A percentile compares a stretch with the other conserved stretches of the same genome.
phyloP scores from a whole-genome alignment of 2,797 vertebrate species.

The Etheostoma perlongum region DNA sequence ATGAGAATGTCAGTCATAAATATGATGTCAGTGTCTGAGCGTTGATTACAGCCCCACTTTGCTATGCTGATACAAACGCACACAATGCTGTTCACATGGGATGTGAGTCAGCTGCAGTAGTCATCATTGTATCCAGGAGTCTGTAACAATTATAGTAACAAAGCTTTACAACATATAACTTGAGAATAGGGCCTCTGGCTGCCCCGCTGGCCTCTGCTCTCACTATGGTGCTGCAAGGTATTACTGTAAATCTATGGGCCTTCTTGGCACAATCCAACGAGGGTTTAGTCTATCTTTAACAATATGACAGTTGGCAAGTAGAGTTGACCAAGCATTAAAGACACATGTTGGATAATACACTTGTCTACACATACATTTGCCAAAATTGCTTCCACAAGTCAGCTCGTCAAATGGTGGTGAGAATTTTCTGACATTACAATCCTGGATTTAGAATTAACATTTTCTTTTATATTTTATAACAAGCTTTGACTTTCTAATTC shows the following conservation, averaged over 20 bases:
- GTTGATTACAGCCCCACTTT: constrained; percentile 14
- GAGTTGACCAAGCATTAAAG: constrained; percentile 69
- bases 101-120: constrained; percentile 67
- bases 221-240: constrained; percentile 52
- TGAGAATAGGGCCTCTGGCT: constrained; percentile 49
- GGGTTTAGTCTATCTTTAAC: constrained; percentile 72
- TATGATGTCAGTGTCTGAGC: constrained; percentile 19
- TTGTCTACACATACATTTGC: constrained; percentile 70
- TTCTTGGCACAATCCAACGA: constrained; percentile 59
- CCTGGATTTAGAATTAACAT: constrained; percentile 58
- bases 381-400: constrained; percentile 70
- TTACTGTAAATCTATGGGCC: constrained; percentile 67
- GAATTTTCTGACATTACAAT: constrained; percentile 64
- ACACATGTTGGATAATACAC: constrained; percentile 77
- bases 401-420: constrained; percentile 57
- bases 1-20: constrained; percentile 3
- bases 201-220: constrained; percentile 42
- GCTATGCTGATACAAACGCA: constrained; percentile 8
- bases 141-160: constrained; percentile 71
- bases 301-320: constrained; percentile 74
- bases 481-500: constrained; percentile 62
- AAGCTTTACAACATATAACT: constrained; percentile 68
- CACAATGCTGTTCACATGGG: constrained; percentile 48
- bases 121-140: constrained; percentile 66
- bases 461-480: constrained; percentile 65